Base-by-base conservation (phyloP, 2,797 vertebrate species). In the Phrynocephalus guinanensis region DNA sequence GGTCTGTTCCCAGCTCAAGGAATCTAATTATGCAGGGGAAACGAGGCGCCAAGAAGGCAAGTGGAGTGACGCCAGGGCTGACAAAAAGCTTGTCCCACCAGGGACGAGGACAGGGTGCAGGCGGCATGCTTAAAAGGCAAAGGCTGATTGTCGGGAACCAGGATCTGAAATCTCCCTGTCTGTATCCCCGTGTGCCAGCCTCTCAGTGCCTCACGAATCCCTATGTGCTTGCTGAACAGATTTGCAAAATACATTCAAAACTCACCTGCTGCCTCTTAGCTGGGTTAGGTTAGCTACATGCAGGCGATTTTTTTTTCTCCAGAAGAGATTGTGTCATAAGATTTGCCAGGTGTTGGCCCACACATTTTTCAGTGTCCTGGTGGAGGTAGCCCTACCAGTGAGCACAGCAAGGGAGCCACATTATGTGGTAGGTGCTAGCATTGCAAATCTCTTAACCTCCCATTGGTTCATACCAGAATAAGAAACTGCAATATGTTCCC, bases 1-100 rank as follows among this genome's bases (percentile, higher is more conserved):
- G 86, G 86, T 68, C 73, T 28, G 24, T 84, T 63, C 82, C 60
- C 70, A 87, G 77, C 85, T 50, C 70, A 75, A 52, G 33, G 63
- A 81, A 76, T 70, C 60, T 60, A 76, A 87, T 90, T 87, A 84
- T 13, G 24, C 70, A 60, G 66, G 71, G 60, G 66, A 77, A 77
- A 26, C 16, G 7, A 52, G 86, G 89, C 44, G 71, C 89, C 89
- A 82, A 71, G 24, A 50, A 77, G 72, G 71, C 79, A 48, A 77
- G 28, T 13, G 2, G 22, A 38, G n/a, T 30, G 82, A 82, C 3
- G 60, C 70, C n/a, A 30, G 50, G 63, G 82, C 70, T 68, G 5
- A 48, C 52, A 67, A 26, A 38, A 67, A 68, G 15, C 56, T 28
- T 44, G 60, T 70, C 78, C 83, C 87, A 88, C 72, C 7, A 75